Conservation (phyloP, 2,113 vertebrate species). For the Spheniscus mendiculus region DNA sequence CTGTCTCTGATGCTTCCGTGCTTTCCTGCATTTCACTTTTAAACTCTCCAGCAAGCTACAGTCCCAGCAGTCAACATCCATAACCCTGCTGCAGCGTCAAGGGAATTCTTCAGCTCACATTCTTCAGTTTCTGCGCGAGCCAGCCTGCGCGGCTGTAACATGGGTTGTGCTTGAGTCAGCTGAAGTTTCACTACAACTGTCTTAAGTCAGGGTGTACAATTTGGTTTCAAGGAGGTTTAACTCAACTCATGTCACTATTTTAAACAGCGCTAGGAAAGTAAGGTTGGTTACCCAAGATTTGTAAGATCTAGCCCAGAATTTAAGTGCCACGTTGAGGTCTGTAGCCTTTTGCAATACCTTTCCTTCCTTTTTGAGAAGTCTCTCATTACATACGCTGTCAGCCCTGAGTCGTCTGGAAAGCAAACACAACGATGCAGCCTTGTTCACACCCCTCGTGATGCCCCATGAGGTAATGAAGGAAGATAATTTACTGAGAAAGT, state of each 20-base stretch:
- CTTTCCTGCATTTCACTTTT: background rate
- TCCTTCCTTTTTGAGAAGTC: background rate
- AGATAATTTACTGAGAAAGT: background rate
- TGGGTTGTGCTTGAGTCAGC: background rate
- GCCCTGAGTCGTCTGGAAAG: background rate
- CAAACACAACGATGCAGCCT: background rate
- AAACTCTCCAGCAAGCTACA: background rate
- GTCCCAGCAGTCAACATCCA: background rate
- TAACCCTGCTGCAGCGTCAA: background rate
- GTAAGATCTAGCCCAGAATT: background rate
- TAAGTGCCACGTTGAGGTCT: background rate
- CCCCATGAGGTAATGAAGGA: background rate
- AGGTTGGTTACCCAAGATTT: background rate
- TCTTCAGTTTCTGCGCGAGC: background rate
- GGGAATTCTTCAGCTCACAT: background rate
- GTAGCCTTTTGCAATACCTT: background rate
- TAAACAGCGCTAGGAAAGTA: background rate
- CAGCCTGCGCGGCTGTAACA: rapidly evolving
- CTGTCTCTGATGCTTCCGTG: background rate
- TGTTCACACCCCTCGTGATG: background rate
- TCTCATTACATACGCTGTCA: background rate
- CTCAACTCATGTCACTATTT: background rate
- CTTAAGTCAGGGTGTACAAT: background rate
- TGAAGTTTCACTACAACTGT: background rate
- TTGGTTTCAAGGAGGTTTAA: background rate